Conservation (phyloP, 2,113 vertebrate species). For the Chrysemys picta region DNA sequence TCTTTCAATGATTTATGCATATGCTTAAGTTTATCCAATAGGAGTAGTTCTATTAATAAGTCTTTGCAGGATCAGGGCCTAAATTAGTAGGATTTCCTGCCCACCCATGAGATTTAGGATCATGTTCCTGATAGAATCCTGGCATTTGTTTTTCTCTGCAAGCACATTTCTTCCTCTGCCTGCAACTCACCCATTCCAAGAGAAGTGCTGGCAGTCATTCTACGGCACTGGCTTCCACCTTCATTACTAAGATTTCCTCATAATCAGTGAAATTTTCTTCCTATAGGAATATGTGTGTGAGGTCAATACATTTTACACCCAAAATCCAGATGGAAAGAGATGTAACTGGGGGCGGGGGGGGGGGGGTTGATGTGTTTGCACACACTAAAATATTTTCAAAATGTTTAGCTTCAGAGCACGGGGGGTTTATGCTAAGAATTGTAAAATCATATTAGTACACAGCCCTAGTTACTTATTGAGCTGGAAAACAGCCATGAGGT, state of each 20-base stretch:
- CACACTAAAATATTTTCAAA: background rate
- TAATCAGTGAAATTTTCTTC: background rate
- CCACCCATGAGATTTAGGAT: background rate
- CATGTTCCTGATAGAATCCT: background rate
- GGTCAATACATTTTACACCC: background rate
- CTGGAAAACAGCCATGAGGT: background rate
- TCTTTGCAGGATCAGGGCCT: background rate
- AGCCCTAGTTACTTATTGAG: background rate
- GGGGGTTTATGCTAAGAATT: background rate
- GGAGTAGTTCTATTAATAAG: background rate
- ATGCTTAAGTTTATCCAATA: rapidly evolving
- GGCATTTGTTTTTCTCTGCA: background rate
- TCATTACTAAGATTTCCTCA: background rate
- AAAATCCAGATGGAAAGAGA: background rate
- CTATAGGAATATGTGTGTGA: background rate
- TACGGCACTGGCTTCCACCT: rapidly evolving
- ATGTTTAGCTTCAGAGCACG: background rate
- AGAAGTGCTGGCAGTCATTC: background rate
- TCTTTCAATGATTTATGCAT: background rate
- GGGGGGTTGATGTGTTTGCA: background rate
- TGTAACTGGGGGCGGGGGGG: background rate
- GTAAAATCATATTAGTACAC: background rate
- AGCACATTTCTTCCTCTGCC: background rate
- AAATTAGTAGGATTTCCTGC: background rate
- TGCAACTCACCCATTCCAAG: background rate